Evolutionary conservation across 2,113 vertebrate genomes (phyloP).

Genomic region (Odobenus rosmarus): DNA sequence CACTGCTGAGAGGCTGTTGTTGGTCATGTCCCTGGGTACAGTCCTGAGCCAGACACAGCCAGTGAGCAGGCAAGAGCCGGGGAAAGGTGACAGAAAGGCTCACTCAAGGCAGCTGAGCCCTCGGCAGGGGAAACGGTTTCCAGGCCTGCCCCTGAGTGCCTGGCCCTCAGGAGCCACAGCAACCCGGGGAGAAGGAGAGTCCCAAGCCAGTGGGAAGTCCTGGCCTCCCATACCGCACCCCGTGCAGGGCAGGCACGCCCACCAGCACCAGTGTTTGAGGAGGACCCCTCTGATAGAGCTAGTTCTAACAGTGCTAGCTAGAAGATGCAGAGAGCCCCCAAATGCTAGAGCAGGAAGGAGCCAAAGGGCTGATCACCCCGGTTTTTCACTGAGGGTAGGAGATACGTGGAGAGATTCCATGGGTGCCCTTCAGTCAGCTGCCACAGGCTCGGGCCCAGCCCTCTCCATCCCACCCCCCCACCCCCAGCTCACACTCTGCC

Average conservation of each 20-base stretch:
- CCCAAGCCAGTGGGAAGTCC: background rate
- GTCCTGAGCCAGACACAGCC: background rate
- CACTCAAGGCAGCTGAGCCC: background rate
- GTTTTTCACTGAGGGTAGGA: background rate
- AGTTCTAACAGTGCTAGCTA: background rate
- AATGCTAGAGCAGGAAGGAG: background rate
- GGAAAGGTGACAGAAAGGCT: background rate
- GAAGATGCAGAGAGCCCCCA: background rate
- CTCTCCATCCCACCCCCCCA: background rate
- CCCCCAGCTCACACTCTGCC: background rate
- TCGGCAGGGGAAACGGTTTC: accelerated
- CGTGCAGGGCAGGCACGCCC: background rate
- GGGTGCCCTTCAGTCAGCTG: background rate
- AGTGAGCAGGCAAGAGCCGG: background rate
- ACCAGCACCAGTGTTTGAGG: accelerated
- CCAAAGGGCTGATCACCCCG: background rate
- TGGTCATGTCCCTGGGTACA: background rate
- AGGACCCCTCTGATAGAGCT: background rate
- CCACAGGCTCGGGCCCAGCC: background rate
- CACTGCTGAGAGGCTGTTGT: background rate
- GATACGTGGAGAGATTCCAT: background rate
- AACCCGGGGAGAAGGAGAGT: background rate
- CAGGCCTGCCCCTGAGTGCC: background rate
- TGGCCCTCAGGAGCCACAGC: background rate
- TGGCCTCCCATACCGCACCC: background rate